A percentile compares a stretch with the other conserved stretches of the same genome.
Conservation (phyloP, 2,113 vertebrate genomes). For the Saguinus midas region DNA sequence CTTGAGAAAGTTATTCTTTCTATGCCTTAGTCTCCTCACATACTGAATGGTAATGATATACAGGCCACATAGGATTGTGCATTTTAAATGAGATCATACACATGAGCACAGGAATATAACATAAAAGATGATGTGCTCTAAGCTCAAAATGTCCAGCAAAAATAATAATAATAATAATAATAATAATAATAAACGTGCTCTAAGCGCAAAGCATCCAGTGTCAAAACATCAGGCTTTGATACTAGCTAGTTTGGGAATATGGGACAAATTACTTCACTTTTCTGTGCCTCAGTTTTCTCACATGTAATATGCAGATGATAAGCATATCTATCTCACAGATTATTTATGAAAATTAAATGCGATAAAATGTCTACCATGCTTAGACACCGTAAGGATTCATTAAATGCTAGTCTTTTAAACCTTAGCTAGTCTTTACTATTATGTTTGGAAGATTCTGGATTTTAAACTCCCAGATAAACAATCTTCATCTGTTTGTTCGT, state of each 20-base stretch:
- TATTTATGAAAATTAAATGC: conserved; percentile 43
- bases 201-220: not conserved
- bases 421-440: not conserved
- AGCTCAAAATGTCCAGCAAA: not conserved
- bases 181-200: no score
- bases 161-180: no score
- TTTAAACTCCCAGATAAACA: conserved; percentile 36
- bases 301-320: not conserved
- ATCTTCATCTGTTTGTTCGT: not conserved
- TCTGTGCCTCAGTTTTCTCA: not conserved
- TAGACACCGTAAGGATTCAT: not conserved
- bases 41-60: not conserved
- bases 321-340: not conserved
- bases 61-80: not conserved
- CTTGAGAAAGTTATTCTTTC: not conserved
- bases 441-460: not conserved
- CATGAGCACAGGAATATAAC: not conserved
- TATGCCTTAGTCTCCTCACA: not conserved
- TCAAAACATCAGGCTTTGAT: not conserved
- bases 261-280: not conserved
- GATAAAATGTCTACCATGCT: not conserved
- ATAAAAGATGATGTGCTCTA: not conserved
- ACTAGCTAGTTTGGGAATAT: not conserved
- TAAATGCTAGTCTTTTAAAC: conserved; percentile 15
- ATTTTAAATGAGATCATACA: not conserved